Evolutionary conservation across 2,113 vertebrate species (phyloP).

Genomic region (Notarius quadriscutis): DNA sequence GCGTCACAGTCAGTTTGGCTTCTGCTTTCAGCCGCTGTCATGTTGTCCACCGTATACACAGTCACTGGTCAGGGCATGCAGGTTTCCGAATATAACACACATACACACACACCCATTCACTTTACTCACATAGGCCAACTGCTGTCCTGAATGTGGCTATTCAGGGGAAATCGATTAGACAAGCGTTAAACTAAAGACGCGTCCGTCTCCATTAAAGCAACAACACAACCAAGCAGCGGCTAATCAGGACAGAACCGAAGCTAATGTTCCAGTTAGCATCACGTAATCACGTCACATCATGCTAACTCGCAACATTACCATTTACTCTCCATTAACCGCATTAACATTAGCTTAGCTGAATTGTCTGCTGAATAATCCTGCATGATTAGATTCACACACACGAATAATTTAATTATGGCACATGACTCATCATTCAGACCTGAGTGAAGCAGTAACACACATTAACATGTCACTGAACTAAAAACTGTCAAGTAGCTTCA

Average conservation of each 20-base stretch:
- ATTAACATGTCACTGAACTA: background rate
- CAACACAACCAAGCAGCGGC: background rate
- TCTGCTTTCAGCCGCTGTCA: constrained; percentile 15
- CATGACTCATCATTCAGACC: background rate
- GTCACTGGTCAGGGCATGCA: constrained; percentile 70
- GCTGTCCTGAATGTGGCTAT: constrained; percentile 81
- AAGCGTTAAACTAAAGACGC: background rate
- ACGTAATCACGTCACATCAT: background rate
- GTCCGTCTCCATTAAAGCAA: background rate
- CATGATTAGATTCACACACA: background rate
- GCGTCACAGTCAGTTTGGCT: background rate
- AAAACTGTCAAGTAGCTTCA: background rate
- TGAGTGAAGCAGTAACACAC: background rate
- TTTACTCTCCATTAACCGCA: constrained; percentile 17
- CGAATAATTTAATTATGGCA: background rate
- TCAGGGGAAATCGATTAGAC: constrained; percentile 65
- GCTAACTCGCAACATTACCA: constrained; percentile 16
- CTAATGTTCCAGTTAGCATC: constrained; percentile 6
- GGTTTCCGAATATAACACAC: constrained; percentile 60
- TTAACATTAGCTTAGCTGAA: background rate
- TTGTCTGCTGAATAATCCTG: background rate
- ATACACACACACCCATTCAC: constrained; percentile 60
- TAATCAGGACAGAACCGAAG: background rate
- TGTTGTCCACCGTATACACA: constrained; percentile 15
- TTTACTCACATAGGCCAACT: constrained; percentile 89